Evolutionary conservation across 2,797 vertebrate genomes (phyloP), one percentile per base, ranked within the genome.

Genomic region (Scomberomorus guttatus): DNA sequence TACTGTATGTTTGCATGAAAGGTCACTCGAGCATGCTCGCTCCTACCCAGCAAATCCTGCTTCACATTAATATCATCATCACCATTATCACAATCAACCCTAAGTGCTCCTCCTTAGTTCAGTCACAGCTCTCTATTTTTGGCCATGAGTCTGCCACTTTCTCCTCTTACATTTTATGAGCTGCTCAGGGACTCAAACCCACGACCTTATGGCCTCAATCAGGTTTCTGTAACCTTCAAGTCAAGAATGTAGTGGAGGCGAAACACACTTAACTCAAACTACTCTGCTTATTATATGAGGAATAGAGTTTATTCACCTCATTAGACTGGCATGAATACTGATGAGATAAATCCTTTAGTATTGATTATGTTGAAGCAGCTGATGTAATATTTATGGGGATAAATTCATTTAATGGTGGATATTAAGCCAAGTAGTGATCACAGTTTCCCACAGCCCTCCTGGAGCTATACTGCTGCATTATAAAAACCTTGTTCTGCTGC

Each of bases 321-420:
- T 79, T 55, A 67, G 37, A 60, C 54, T 50, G 50, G 6, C 60
- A 58, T 72, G 46, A 67, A 65, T 72, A 44, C 60, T 22, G 25
- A 79, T 56, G 44, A 80, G 63, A 72, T 48, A 55, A 68, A 87
- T 82, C 75, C 62, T 72, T 68, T n/a, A 61, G 46, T 75, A 84
- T 77, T 59, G 84, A 88, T 82, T 80, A 77, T 55, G 62, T 75
- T 54, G 64, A 77, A 74, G 50, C 0, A 5, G 81, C 63, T 81
- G 77, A 80, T 85, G 80, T 32, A 75, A 51, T 70, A 89, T 90
- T 83, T 72, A 84, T 79, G 61, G 34, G 46, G 55, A 42, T 77
- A 59, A 63, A 75, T 68, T 73, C 2, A 85, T 91, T 84, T 80
- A 70, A 79, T 11, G 44, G 17, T 29, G 27, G 22, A 61, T 59